Base-by-base conservation (phyloP, 2,888 invertebrate genomes). In the Sericinus montela region DNA sequence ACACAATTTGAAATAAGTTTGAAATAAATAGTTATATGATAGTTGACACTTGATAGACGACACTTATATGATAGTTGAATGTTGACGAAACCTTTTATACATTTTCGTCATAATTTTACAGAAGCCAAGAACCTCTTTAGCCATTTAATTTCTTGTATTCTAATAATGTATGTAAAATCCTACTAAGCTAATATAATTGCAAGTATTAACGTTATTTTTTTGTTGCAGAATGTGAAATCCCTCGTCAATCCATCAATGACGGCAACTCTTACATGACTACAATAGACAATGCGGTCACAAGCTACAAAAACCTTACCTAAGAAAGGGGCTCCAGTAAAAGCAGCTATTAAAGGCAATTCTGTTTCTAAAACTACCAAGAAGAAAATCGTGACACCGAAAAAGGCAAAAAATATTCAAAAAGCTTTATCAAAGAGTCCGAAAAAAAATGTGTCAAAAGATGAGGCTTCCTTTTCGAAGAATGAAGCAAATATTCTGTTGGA, bases 211-310 rank as follows among this genome's bases (percentile, higher is more conserved):
- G 43, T 29, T 43, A 45, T 39, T 35, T 40, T 55, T 60, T 87
- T 87, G 83, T 88, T 88, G 51, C 86, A 88, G 88, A 66, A 85
- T 83, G 81, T 84, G 71, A 85, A 65, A 67, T 47, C 52, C 61
- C 61, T 55, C 65, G 58, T 71, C 71, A 60, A 63, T 61, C 62
- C 71, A 70, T 84, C 82, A 72, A 87, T 82, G 84, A 71, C 70
- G 57, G 52, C 69, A 75, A 71, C 58, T 63, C 68, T 72, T 60
- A 72, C 62, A 67, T 75, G 72, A 82, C 72, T 69, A 70, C 60
- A 69, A 66, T 71, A 63, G 75, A 86, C 76, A 84, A 87, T 87
- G 88, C 83, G 88, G 81, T 85, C 87, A 68, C 87, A 86, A 65
- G 68, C 79, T 67, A 72, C 85, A 57, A 89, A 87, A 80, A 69